Evolutionary conservation across 2,113 vertebrate genomes (phyloP).

Genomic region (Cinclus mexicanus): DNA sequence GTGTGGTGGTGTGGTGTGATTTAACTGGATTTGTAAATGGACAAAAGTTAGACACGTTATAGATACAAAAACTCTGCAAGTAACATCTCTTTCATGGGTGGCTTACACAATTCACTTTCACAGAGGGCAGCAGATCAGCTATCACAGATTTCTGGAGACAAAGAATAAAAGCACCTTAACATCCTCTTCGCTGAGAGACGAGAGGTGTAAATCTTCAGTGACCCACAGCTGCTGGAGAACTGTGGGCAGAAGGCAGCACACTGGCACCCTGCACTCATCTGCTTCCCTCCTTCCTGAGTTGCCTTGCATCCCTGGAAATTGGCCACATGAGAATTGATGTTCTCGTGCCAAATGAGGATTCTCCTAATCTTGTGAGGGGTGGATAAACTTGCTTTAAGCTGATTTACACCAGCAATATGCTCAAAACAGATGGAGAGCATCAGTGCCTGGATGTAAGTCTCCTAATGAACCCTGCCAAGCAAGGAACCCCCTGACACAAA

Average conservation of each 20-base stretch:
- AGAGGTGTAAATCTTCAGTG: not conserved
- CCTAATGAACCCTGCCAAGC: not conserved
- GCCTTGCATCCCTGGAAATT: not conserved
- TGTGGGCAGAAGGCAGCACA: accelerated
- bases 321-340: not conserved
- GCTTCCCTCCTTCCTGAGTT: not conserved
- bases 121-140: not conserved
- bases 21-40: not conserved
- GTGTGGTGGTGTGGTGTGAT: not conserved
- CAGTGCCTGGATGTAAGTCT: not conserved
- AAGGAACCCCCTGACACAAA: not conserved
- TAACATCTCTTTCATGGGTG: not conserved
- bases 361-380: not conserved
- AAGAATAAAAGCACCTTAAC: not conserved
- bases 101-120: not conserved
- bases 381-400: constrained; percentile 4
- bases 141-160: not conserved
- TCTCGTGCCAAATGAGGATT: not conserved
- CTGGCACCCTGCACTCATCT: not conserved
- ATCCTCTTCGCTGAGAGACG: accelerated
- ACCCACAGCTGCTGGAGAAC: accelerated
- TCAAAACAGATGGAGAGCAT: constrained; percentile 46
- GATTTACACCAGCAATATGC: constrained; percentile 21
- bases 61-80: not conserved
- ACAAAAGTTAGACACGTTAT: not conserved